Percentiles rank a stretch among this genome's conserved stretches.
phyloP scores from a whole-genome alignment of 2,797 vertebrate genomes.

The Thunnus albacares region DNA sequence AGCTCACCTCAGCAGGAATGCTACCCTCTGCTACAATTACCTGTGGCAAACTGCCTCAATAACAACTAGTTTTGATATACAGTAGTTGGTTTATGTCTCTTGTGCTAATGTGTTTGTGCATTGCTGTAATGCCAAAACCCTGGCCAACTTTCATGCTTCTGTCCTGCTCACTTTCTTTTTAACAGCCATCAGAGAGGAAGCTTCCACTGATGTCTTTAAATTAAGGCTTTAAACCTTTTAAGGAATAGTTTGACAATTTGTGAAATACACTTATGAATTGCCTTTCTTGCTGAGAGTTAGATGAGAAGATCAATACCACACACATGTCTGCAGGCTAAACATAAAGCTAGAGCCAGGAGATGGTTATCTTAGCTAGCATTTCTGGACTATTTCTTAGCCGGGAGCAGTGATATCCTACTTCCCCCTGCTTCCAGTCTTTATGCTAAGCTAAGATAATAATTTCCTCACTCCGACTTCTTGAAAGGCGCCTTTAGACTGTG shows the following conservation, averaged over 20 bases:
- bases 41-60: conserved; percentile 34
- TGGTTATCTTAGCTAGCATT: background rate
- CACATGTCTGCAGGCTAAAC: background rate
- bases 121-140: background rate
- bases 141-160: background rate
- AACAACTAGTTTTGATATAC: conserved; percentile 33
- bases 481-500: too few species aligned
- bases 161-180: background rate
- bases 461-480: too few species aligned
- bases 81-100: conserved; percentile 37
- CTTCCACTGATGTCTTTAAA: background rate
- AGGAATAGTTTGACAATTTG: background rate
- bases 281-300: background rate
- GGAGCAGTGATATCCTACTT: background rate
- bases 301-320: background rate
- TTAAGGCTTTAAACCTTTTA: background rate
- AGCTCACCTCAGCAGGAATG: conserved; percentile 15
- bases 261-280: background rate
- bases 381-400: background rate
- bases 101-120: conserved; percentile 2
- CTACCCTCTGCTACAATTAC: conserved; percentile 10
- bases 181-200: background rate
- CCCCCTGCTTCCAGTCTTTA: too few species aligned
- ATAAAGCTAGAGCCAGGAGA: background rate
- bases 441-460: too few species aligned